A percentile compares a stretch with the other conserved stretches of the same genome.
Evolutionary conservation across 2,888 invertebrate species (phyloP).

Genomic region (Adineta ricciae): DNA sequence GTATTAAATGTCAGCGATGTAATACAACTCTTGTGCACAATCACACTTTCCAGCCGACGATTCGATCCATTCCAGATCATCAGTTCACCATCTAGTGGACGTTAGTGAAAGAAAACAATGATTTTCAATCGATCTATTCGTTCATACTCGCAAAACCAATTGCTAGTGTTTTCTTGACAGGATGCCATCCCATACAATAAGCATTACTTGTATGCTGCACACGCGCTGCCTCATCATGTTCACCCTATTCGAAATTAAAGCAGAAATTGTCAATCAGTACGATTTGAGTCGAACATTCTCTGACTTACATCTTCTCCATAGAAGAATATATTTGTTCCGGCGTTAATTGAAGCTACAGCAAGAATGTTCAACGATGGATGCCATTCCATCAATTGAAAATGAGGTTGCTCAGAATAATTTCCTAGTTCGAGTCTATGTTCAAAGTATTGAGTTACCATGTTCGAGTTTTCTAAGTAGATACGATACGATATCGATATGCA

Average conservation of each 20-base stretch:
- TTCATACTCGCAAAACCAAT: slow-evolving; percentile 72
- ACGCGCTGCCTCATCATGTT: slow-evolving; percentile 26
- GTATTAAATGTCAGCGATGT: slow-evolving; percentile 61
- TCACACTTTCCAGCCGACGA: slow-evolving; percentile 57
- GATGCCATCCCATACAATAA: slow-evolving; percentile 66
- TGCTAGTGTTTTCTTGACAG: slow-evolving; percentile 66
- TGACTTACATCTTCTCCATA: slow-evolving; percentile 5
- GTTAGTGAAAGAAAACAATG: not conserved
- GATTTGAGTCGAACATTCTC: too few species aligned
- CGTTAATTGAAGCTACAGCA: not conserved
- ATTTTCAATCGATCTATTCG: too few species aligned
- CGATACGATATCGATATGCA: too few species aligned
- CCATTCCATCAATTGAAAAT: slow-evolving; percentile 23
- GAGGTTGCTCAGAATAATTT: not conserved
- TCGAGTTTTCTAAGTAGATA: too few species aligned
- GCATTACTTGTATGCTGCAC: slow-evolving; percentile 36
- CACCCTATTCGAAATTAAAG: slow-evolving; percentile 5
- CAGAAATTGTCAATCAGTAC: not conserved
- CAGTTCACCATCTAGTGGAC: slow-evolving; percentile 60
- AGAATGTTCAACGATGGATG: slow-evolving; percentile 16
- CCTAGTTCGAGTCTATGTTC: not conserved
- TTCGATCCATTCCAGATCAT: slow-evolving; percentile 64
- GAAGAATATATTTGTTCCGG: slow-evolving; percentile 13
- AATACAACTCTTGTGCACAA: slow-evolving; percentile 55
- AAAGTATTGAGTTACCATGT: not conserved